Conservation (phyloP, 2,888 invertebrate genomes). For the Synanthedon tipuliformis region DNA sequence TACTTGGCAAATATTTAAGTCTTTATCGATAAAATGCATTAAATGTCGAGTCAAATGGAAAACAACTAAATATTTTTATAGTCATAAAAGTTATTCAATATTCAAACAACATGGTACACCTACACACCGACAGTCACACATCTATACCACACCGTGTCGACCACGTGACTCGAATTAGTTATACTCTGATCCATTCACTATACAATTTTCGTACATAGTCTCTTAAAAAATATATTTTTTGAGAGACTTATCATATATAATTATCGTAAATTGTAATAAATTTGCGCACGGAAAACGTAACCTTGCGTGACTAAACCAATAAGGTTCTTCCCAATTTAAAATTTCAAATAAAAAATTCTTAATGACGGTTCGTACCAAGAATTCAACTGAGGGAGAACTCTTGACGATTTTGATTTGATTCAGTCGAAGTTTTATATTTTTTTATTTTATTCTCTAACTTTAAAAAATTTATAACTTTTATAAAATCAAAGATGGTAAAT, state of each 20-base stretch:
- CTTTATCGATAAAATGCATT: too few species aligned
- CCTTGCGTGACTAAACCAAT: conserved; percentile 5
- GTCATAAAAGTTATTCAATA: conserved; percentile 38
- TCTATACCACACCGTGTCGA: conserved; percentile 19
- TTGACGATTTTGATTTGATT: too few species aligned
- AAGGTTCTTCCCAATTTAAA: conserved; percentile 1
- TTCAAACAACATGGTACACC: conserved; percentile 25
- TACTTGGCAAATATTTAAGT: too few species aligned
- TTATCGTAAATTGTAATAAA: neutral
- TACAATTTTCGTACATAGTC: too few species aligned
- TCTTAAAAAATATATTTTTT: too few species aligned
- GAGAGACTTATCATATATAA: neutral
- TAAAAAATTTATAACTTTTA: too few species aligned
- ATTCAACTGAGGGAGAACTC: neutral
- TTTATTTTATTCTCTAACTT: too few species aligned
- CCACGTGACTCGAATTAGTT: conserved; percentile 21
- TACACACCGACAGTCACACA: conserved; percentile 41
- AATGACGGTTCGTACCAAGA: neutral
- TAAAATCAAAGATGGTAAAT: too few species aligned
- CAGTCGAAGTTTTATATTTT: too few species aligned
- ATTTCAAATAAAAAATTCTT: neutral
- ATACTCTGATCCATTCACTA: neutral
- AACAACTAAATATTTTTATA: too few species aligned
- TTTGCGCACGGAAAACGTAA: conserved; percentile 5
- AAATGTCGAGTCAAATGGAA: too few species aligned